Base-by-base conservation (phyloP, 2,113 vertebrate genomes). In the Labeo catla region DNA sequence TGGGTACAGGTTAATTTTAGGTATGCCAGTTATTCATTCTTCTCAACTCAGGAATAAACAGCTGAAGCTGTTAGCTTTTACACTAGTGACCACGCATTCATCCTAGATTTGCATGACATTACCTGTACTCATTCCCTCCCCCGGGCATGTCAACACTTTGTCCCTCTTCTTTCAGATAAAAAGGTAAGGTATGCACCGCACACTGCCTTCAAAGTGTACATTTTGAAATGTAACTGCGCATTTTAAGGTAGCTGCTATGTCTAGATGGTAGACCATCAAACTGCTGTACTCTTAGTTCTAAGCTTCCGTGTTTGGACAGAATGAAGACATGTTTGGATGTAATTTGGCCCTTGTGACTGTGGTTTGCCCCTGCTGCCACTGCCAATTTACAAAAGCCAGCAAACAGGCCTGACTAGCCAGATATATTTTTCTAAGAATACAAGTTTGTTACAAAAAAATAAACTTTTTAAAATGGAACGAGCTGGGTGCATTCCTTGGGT, bases 401-500 rank as follows among this genome's bases (percentile, higher is more conserved):
- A 68, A 68, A 68, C 45, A 16, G 43, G 6, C 59, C 9, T 4
- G 12, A 36, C 45, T 63, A 81, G 59, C 39, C 59, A 68, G 47
- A 81, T 28, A 65, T 47, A 28, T 81, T 81, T 68, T 52, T 4
- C 9, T 52, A 28, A 43, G 72, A 74, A 23, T 21, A 7, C 43
- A 74, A n/a, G 21, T 73, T 47, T 73, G 10, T 23, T 74, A 23
- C 72, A 23, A 8, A 72, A 15, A 43, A 73, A 45, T 54, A 36
- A 5, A 39, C 19, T 73, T 15, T 8, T 49, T 49, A 59, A 57
- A 61, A 15, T 50, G 76, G 28, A 47, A 73, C n/a, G 54, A 83
- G 65, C 54, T 49, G 83, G 28, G 76, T 83, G 81, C 34, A 80
- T 90, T 87, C 84, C 84, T 81, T 28, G 7, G 47, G 61, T 66